Conservation (phyloP, 2,797 vertebrate genomes). For the Ptychadena robeensis region DNA sequence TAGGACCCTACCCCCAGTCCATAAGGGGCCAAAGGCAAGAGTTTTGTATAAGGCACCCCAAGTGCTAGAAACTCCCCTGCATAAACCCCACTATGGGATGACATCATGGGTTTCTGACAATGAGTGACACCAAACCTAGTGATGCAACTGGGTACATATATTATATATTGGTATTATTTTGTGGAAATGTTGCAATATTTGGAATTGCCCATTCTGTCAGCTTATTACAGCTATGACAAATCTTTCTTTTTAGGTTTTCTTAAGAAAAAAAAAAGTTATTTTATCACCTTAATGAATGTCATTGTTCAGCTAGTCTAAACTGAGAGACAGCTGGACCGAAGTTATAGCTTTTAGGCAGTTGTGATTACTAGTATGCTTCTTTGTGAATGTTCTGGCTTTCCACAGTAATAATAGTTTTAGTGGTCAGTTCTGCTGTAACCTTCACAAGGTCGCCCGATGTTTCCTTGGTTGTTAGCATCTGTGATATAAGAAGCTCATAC, state of each 20-base stretch:
- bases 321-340: slow-evolving; percentile 17
- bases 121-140: too few relatives aligned
- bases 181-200: too few relatives aligned
- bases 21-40: too few relatives aligned
- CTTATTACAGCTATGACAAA: not conserved
- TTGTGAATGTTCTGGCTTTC: slow-evolving; percentile 6
- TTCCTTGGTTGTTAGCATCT: slow-evolving; percentile 33
- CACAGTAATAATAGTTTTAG: slow-evolving; percentile 29
- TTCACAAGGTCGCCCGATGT: slow-evolving; percentile 34
- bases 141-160: too few relatives aligned
- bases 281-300: not conserved
- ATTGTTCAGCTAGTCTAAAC: slow-evolving; percentile 4
- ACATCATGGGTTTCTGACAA: too few relatives aligned
- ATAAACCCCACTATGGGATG: too few relatives aligned
- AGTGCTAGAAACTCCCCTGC: too few relatives aligned
- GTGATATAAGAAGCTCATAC: slow-evolving; percentile 46
- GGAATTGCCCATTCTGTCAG: too few relatives aligned
- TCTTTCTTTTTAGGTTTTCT: not conserved
- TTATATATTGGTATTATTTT: too few relatives aligned
- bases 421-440: slow-evolving; percentile 41
- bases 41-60: too few relatives aligned
- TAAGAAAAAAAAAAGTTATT: not conserved
- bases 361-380: slow-evolving; percentile 23
- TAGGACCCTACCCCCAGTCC: too few relatives aligned
- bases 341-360: not conserved